phyloP scores from a whole-genome alignment of 2,888 invertebrate species.

The Baccha elongata region DNA sequence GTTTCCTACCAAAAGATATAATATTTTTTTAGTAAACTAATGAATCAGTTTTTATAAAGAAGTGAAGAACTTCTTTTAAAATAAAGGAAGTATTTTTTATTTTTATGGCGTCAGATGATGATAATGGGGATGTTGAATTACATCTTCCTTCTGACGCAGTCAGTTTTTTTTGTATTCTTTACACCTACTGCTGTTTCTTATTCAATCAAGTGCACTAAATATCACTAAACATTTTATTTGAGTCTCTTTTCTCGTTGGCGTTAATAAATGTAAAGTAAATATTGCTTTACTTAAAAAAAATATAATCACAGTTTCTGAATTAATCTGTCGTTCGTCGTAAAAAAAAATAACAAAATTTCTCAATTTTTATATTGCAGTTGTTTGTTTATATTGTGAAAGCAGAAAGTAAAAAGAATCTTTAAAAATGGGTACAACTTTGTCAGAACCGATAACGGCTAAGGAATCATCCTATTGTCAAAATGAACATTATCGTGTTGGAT shows the following conservation, averaged over 20 bases:
- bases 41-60: constrained; percentile 43
- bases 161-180: constrained; percentile 8
- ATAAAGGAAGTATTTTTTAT: constrained; percentile 23
- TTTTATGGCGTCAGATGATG: constrained; percentile 19
- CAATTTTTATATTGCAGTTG: constrained; percentile 45
- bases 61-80: constrained; percentile 3
- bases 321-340: constrained; percentile 28
- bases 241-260: not conserved
- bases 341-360: constrained; percentile 11
- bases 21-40: constrained; percentile 23
- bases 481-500: constrained; percentile 88
- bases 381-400: constrained; percentile 43
- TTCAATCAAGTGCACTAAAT: constrained; percentile 27
- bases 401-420: constrained; percentile 20
- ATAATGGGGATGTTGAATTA: constrained; percentile 25
- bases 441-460: constrained; percentile 97
- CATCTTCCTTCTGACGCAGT: constrained; percentile 36
- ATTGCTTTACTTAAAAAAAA: constrained; percentile 35
- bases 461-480: constrained; percentile 92
- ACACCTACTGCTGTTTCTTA: constrained; percentile 1
- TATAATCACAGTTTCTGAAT: constrained; percentile 37
- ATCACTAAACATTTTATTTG: constrained; percentile 37
- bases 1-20: not conserved
- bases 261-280: constrained; percentile 38
- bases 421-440: constrained; percentile 97